phyloP scores from a whole-genome alignment of 2,113 vertebrate genomes.

The Okapia johnstoni region DNA sequence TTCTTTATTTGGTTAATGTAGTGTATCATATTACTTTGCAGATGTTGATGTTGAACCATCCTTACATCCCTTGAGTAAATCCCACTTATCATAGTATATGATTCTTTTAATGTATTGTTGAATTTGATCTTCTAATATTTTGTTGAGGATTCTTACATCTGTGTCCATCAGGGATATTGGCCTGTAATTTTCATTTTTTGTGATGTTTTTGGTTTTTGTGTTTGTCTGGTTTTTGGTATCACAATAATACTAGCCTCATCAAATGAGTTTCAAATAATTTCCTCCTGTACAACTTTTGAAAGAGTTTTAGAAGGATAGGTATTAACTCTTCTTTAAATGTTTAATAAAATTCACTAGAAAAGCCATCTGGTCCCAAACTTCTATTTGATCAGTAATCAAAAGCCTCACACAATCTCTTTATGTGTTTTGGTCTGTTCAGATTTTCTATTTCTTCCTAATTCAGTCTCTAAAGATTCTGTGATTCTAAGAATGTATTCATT shows the following conservation, averaged over 20 bases:
- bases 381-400: background rate
- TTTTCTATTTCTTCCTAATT: background rate
- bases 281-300: background rate
- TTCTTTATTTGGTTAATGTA: background rate
- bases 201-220: background rate
- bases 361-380: background rate
- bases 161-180: background rate
- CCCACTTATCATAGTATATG: background rate
- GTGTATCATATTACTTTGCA: background rate
- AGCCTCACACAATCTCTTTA: background rate
- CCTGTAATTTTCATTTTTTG: background rate
- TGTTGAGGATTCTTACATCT: background rate
- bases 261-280: background rate
- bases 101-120: background rate
- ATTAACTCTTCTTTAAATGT: background rate
- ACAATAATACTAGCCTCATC: background rate
- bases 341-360: background rate
- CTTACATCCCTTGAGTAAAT: background rate
- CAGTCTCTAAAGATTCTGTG: background rate
- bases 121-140: background rate
- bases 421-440: background rate
- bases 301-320: background rate
- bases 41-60: background rate
- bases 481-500: background rate
- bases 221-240: background rate